Evolutionary conservation across 2,113 vertebrate genomes (phyloP).

Genomic region (Ammodramus savannarum): DNA sequence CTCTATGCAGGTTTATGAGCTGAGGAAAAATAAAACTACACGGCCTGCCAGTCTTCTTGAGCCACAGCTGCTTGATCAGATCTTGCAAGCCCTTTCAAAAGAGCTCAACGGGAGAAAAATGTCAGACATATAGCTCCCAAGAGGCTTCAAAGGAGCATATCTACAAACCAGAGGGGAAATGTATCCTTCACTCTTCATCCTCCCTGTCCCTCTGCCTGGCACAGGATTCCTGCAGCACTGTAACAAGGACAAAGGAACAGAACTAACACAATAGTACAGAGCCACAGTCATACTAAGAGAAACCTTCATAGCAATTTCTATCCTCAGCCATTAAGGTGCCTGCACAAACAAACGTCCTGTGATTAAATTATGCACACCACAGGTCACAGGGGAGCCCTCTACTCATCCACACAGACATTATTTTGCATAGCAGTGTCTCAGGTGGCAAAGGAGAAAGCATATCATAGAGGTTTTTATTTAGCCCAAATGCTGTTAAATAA

Average conservation of each 20-base stretch:
- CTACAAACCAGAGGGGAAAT: background rate
- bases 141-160: background rate
- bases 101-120: background rate
- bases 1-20: background rate
- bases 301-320: background rate
- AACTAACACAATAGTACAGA: background rate
- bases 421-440: constrained; percentile 41
- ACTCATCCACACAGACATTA: background rate
- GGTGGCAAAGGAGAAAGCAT: constrained; percentile 22
- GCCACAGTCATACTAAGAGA: background rate
- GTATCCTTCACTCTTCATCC: background rate
- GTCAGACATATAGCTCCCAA: background rate
- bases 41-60: background rate
- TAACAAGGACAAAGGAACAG: background rate
- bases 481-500: constrained; percentile 66
- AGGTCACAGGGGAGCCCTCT: constrained; percentile 19
- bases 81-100: constrained; percentile 10
- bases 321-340: background rate
- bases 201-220: accelerated
- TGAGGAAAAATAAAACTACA: background rate
- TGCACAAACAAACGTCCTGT: background rate
- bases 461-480: constrained; percentile 29
- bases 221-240: background rate
- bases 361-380: constrained; percentile 9
- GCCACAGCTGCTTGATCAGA: background rate